Evolutionary conservation across 2,888 invertebrate species (phyloP).

Genomic region (Podabrus alpinus): DNA sequence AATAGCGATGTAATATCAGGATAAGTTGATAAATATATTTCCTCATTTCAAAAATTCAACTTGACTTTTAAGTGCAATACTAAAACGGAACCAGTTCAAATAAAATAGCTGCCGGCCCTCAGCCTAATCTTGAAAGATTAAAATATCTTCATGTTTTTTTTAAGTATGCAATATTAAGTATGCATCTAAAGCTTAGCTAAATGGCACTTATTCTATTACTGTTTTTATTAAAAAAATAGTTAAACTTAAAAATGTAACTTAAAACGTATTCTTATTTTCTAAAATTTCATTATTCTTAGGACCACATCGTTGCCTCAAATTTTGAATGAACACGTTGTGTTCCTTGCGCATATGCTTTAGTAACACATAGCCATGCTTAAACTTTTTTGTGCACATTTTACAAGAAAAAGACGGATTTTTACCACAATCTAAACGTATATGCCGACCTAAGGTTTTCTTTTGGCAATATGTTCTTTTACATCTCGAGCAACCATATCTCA

Average conservation of each 20-base stretch:
- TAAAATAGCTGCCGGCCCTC: neutral
- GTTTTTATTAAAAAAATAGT: neutral
- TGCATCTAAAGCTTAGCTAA: neutral
- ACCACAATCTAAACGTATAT: conserved; percentile 58
- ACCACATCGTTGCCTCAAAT: conserved; percentile 25
- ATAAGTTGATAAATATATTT: too few relatives aligned
- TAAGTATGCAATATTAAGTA: neutral
- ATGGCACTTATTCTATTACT: neutral
- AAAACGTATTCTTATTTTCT: neutral
- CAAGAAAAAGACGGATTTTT: conserved; percentile 50
- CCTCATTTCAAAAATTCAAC: too few relatives aligned
- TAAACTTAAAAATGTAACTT: neutral
- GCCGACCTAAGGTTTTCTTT: conserved; percentile 54
- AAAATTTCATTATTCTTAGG: neutral
- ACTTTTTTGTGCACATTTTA: conserved; percentile 41
- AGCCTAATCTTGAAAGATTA: neutral
- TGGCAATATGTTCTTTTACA: conserved; percentile 52
- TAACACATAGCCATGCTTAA: conserved; percentile 48
- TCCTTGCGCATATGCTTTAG: conserved; percentile 49
- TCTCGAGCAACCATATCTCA: conserved; percentile 48
- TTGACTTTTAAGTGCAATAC: neutral
- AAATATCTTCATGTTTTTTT: neutral
- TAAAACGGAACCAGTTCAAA: neutral
- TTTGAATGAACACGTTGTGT: conserved; percentile 44
- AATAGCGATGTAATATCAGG: too few relatives aligned